A percentile compares a stretch with the other conserved stretches of the same genome.
Evolutionary conservation across 2,113 vertebrate species (phyloP).

Genomic region (Sciurus niger): DNA sequence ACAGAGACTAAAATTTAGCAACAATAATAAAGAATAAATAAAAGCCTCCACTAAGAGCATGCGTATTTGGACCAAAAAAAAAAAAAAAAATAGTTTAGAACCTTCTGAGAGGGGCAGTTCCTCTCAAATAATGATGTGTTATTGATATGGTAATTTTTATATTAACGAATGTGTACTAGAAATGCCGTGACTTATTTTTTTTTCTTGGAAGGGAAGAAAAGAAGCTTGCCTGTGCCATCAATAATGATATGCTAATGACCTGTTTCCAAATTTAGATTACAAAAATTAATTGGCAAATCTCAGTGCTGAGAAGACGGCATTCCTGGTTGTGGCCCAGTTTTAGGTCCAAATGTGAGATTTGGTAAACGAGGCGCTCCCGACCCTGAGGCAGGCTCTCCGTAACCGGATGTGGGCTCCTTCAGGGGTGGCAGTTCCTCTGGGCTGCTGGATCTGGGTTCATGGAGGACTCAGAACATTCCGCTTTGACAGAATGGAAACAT

Average conservation of each 20-base stretch:
- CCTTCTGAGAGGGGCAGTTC: slow-evolving; percentile 53
- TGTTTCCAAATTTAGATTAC: slow-evolving; percentile 56
- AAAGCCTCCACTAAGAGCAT: neutral
- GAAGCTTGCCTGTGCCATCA: slow-evolving; percentile 37
- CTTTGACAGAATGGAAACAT: neutral
- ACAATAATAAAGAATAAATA: neutral
- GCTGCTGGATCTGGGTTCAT: rapidly evolving
- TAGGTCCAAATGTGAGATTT: slow-evolving; percentile 38
- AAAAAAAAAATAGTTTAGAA: slow-evolving; percentile 38
- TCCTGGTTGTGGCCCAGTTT: slow-evolving; percentile 47
- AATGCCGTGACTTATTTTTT: slow-evolving; percentile 65
- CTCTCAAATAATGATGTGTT: slow-evolving; percentile 50
- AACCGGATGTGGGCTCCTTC: neutral
- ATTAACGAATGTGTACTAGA: slow-evolving; percentile 68
- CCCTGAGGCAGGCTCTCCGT: neutral
- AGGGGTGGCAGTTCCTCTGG: neutral
- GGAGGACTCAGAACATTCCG: neutral
- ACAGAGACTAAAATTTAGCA: neutral
- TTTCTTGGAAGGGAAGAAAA: neutral
- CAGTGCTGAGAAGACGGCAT: neutral
- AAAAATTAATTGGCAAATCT: slow-evolving; percentile 76
- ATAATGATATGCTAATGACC: slow-evolving; percentile 73
- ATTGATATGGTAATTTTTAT: slow-evolving; percentile 78
- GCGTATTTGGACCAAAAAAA: neutral
- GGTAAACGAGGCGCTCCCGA: neutral